Evolutionary conservation across 2,113 vertebrate genomes (phyloP).

Genomic region (Procavia capensis): DNA sequence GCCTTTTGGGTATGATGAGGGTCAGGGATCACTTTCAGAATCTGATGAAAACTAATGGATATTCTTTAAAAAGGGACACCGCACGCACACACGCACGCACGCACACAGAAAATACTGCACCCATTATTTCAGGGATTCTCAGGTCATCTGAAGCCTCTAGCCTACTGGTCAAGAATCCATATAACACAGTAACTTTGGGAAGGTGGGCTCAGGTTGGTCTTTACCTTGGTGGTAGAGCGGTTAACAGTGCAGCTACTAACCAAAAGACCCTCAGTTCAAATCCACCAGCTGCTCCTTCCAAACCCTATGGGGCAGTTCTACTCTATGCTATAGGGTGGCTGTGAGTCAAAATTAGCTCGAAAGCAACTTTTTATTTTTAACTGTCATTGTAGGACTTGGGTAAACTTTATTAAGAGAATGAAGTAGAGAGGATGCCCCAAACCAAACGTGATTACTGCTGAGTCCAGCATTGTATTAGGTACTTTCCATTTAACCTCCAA

Average conservation of each 20-base stretch:
- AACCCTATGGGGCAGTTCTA: too few species aligned
- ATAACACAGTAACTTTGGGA: neutral
- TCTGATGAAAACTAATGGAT: constrained; percentile 1
- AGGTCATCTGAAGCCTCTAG: constrained; percentile 4
- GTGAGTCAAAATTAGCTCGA: too few species aligned
- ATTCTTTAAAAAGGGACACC: constrained; percentile 39
- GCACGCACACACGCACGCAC: neutral
- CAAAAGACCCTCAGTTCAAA: too few species aligned
- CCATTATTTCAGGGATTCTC: neutral
- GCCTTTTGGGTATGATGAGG: neutral
- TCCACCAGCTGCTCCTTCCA: too few species aligned
- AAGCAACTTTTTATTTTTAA: neutral
- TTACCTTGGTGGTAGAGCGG: neutral
- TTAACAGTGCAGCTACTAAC: too few species aligned
- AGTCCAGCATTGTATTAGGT: neutral
- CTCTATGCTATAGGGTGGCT: too few species aligned
- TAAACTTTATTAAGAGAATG: neutral
- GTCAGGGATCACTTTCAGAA: constrained; percentile 11
- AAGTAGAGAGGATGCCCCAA: neutral
- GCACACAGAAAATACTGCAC: neutral
- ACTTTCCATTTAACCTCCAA: neutral
- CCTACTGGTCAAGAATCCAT: neutral
- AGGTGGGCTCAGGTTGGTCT: neutral
- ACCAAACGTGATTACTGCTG: neutral
- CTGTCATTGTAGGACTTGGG: neutral